Evolutionary conservation across 1,140 invertebrate genomes (phyloP).

Genomic region (Phymastichus coffea): DNA sequence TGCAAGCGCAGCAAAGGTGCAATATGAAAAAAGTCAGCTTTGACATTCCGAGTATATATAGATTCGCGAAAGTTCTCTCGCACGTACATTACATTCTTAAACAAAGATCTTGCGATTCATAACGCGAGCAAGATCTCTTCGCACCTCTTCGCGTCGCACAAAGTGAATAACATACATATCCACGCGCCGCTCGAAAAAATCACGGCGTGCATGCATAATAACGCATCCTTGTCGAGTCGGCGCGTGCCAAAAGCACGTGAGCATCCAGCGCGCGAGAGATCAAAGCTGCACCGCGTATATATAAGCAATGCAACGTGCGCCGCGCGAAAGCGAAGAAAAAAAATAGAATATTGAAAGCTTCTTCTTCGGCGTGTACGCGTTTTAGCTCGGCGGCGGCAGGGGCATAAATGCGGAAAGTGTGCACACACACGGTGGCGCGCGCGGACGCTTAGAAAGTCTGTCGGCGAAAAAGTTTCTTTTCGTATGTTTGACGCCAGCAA

Average conservation of each 20-base stretch:
- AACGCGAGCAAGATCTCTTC: background rate
- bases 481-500: conserved; percentile 21
- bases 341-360: conserved; percentile 27
- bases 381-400: no score
- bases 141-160: background rate
- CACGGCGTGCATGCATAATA: conserved; percentile 35
- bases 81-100: no score
- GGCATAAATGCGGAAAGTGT: background rate
- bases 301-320: conserved; percentile 19
- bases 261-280: conserved; percentile 3
- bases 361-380: background rate
- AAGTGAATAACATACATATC: background rate
- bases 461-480: conserved; percentile 37
- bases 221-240: conserved; percentile 22
- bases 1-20: no score
- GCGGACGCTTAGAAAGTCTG: conserved; percentile 46
- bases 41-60: no score
- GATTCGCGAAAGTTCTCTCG: no score
- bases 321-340: background rate
- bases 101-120: conserved; percentile 17
- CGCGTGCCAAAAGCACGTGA: conserved; percentile 12
- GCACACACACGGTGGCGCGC: conserved; percentile 35
- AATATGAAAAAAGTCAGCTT: no score
- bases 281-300: conserved; percentile 13
- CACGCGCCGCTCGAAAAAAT: conserved; percentile 15